A percentile compares a stretch with the other conserved stretches of the same genome.
Evolutionary conservation across 30 jellyfish, hydroid and myxozoan genomes (phyloP).

Genomic region (Chrysaora quinquecirrha): DNA sequence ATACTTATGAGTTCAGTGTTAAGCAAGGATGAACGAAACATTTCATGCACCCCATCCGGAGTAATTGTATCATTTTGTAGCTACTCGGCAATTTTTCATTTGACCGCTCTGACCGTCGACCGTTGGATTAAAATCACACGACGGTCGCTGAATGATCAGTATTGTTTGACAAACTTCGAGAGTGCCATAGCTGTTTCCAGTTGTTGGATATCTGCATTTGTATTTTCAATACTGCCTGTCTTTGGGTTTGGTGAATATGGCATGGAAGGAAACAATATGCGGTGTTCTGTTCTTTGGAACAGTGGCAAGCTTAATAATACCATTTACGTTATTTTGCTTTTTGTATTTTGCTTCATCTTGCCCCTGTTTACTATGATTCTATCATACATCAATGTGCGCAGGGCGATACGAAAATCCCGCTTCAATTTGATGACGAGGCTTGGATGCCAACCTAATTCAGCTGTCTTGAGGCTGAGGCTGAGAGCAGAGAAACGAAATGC

Average conservation of each 20-base stretch:
- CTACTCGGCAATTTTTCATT: conserved; percentile 51
- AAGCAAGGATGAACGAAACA: neutral
- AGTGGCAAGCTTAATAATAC: neutral
- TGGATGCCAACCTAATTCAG: neutral
- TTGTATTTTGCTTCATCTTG: conserved; percentile 15
- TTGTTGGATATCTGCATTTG: conserved; percentile 36
- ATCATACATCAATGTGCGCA: conserved; percentile 18
- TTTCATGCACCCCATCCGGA: conserved; percentile 28
- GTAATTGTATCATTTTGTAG: conserved; percentile 33
- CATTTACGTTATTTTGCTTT: conserved; percentile 25
- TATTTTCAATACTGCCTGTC: conserved; percentile 38
- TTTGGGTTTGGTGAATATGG: conserved; percentile 41
- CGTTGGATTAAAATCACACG: conserved; percentile 27
- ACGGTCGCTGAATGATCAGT: neutral
- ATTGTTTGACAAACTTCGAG: neutral
- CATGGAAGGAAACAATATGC: conserved; percentile 8
- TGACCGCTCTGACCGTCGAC: conserved; percentile 25
- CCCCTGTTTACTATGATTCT: conserved; percentile 24
- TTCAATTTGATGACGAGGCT: neutral
- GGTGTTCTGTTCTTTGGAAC: conserved; percentile 58
- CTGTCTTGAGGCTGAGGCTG: conserved; percentile 2
- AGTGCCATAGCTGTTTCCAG: neutral
- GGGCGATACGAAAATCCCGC: conserved; percentile 24
- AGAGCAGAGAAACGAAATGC: conserved; percentile 59
- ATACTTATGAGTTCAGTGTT: neutral